A percentile compares a stretch with the other conserved stretches of the same genome.
Evolutionary conservation across 2,113 vertebrate species (phyloP).

Genomic region (Lucifuga dentata): DNA sequence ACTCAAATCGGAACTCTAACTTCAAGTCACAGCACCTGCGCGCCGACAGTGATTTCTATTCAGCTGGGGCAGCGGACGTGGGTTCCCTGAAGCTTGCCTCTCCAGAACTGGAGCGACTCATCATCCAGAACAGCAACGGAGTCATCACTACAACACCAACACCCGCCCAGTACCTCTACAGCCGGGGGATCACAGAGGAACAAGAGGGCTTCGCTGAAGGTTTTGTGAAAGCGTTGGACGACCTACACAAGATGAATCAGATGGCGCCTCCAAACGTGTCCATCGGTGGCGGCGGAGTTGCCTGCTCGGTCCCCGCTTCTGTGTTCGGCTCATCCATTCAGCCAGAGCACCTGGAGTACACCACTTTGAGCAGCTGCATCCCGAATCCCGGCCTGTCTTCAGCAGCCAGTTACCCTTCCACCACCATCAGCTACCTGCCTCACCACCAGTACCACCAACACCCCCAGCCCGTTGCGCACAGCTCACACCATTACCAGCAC

Average conservation of each 20-base stretch:
- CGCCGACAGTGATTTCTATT: conserved; percentile 82
- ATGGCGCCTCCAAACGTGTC: conserved; percentile 93
- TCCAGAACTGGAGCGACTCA: conserved; percentile 91
- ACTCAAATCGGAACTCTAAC: conserved; percentile 85
- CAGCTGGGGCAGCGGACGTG: conserved; percentile 76
- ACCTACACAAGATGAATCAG: conserved; percentile 95
- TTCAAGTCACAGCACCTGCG: conserved; percentile 86
- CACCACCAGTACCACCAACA: conserved; percentile 84
- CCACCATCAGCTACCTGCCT: conserved; percentile 86
- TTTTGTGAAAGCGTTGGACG: conserved; percentile 93
- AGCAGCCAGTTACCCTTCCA: conserved; percentile 77
- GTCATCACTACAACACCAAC: conserved; percentile 90
- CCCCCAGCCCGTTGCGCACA: conserved; percentile 78
- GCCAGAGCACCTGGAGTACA: conserved; percentile 88
- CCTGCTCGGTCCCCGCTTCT: conserved; percentile 78
- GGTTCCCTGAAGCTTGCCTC: conserved; percentile 90
- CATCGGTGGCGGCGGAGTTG: conserved; percentile 80
- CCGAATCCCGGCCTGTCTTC: conserved; percentile 81
- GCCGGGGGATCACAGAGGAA: conserved; percentile 88
- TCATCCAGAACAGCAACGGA: conserved; percentile 92
- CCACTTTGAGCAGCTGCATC: conserved; percentile 87
- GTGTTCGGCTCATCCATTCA: conserved; percentile 83
- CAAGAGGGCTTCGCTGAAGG: conserved; percentile 92
- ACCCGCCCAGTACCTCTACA: conserved; percentile 84
- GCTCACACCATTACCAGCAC: conserved; percentile 82